A percentile compares a stretch with the other conserved stretches of the same genome.
phyloP scores from a whole-genome alignment of 2,113 vertebrate genomes.

The Oreamnos americanus region DNA sequence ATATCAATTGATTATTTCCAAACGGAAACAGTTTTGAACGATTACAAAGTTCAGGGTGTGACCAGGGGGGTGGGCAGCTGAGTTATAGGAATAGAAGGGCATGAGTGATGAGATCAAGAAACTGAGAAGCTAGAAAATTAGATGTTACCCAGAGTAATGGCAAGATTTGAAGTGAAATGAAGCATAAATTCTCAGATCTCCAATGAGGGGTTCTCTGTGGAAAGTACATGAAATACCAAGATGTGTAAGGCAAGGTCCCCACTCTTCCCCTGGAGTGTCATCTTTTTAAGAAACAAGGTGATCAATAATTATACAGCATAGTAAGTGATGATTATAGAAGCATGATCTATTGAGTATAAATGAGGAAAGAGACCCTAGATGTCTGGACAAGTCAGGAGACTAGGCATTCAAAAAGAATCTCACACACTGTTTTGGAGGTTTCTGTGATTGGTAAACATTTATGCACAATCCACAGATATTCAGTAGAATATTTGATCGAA shows the following conservation, averaged over 20 bases:
- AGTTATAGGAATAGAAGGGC: not conserved
- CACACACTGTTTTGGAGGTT: not conserved
- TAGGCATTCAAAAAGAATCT: not conserved
- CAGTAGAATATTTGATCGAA: not conserved
- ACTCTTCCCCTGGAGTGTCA: not conserved
- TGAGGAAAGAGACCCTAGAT: not conserved
- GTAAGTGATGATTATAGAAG: not conserved
- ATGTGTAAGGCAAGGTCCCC: not conserved
- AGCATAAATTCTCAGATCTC: not conserved
- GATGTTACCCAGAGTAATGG: not conserved
- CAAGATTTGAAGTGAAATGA: not conserved
- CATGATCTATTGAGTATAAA: not conserved
- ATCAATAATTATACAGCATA: not conserved
- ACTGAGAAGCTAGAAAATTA: conserved; percentile 7
- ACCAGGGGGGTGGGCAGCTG: not conserved
- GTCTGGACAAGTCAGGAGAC: not conserved
- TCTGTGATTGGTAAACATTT: not conserved
- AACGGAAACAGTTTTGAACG: not conserved
- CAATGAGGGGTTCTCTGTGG: not conserved
- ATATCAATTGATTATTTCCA: conserved; percentile 11
- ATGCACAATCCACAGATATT: not conserved
- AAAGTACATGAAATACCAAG: not conserved
- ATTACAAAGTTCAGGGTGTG: not conserved
- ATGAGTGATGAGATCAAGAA: conserved; percentile 28
- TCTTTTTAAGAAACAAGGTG: not conserved